Percentiles rank a stretch among this genome's conserved stretches.
Evolutionary conservation across 2,113 vertebrate species (phyloP).

Genomic region (Etia nguti): DNA sequence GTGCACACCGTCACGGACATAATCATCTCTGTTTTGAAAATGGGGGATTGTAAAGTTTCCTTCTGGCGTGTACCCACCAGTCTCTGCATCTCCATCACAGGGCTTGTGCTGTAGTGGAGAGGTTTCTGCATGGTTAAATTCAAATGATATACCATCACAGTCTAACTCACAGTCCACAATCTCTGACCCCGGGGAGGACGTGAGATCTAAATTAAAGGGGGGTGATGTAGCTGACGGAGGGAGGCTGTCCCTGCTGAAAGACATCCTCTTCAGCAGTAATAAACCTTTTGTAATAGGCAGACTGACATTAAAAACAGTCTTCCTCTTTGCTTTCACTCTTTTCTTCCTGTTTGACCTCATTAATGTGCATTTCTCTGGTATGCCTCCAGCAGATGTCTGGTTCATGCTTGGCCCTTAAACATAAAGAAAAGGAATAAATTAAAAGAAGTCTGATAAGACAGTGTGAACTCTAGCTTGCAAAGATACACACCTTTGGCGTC

Average conservation of each 20-base stretch:
- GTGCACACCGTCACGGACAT: not conserved
- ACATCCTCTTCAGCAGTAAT: constrained; percentile 52
- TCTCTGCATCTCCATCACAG: not conserved
- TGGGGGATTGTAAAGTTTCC: not conserved
- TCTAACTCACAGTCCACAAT: not conserved
- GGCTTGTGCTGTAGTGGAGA: not conserved
- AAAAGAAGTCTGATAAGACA: not conserved
- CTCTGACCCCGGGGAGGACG: not conserved
- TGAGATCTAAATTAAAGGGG: not conserved
- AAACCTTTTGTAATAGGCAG: constrained; percentile 42
- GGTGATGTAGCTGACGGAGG: not conserved
- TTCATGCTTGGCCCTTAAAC: constrained; percentile 1
- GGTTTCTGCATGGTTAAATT: not conserved
- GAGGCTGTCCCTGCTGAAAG: constrained; percentile 8
- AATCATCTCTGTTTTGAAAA: not conserved
- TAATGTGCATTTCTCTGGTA: not conserved
- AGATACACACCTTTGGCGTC: constrained; percentile 18
- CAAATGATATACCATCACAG: not conserved
- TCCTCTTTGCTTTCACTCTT: not conserved
- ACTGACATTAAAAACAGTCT: constrained; percentile 61
- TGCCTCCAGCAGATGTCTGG: not conserved
- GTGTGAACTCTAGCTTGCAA: not conserved
- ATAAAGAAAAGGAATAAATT: not conserved
- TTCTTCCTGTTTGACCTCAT: not conserved
- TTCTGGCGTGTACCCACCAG: not conserved